Conservation (phyloP, 2,888 invertebrate genomes). For the Drosophila kambysellisi region DNA sequence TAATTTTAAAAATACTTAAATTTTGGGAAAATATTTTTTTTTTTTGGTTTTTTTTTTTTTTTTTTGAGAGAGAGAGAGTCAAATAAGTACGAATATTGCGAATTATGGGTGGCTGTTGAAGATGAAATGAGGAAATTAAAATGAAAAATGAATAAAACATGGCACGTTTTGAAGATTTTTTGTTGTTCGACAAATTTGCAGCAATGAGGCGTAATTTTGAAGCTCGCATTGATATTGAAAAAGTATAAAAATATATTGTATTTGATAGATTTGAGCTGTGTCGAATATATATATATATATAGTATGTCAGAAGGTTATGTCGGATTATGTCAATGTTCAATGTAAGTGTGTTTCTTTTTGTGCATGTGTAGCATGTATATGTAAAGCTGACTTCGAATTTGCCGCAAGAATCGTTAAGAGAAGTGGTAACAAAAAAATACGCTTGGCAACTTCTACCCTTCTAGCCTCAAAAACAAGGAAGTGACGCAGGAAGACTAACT, state of each 20-base stretch:
- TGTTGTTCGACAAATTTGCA: conserved; percentile 34
- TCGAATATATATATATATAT: conserved; percentile 23
- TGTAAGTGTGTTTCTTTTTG: conserved; percentile 35
- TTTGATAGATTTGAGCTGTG: conserved; percentile 29
- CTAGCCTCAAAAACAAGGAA: not conserved
- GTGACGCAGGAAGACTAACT: not conserved
- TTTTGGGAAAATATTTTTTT: conserved; percentile 12
- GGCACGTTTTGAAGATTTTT: conserved; percentile 62
- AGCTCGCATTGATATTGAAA: conserved; percentile 46
- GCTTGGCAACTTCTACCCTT: not conserved
- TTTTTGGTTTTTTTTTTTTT: conserved; percentile 56
- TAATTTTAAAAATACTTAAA: conserved; percentile 26
- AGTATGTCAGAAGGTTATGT: conserved; percentile 11
- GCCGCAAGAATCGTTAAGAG: conserved; percentile 3
- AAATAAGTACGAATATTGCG: conserved; percentile 47
- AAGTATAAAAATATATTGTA: conserved; percentile 37
- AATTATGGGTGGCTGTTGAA: conserved; percentile 32
- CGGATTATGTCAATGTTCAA: conserved; percentile 30
- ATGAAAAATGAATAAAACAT: conserved; percentile 60
- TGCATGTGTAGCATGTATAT: conserved; percentile 19
- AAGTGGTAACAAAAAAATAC: not conserved
- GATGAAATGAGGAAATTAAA: conserved; percentile 53
- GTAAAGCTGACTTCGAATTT: conserved; percentile 2
- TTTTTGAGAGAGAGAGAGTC: conserved; percentile 50
- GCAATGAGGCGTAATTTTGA: conserved; percentile 45